A percentile compares a stretch with the other conserved stretches of the same genome.
These are phyloP conservation scores for Dynastes hyllus DNA, from an alignment of 2,888 invertebrate genomes.

Conservation along the genomic window DNA sequence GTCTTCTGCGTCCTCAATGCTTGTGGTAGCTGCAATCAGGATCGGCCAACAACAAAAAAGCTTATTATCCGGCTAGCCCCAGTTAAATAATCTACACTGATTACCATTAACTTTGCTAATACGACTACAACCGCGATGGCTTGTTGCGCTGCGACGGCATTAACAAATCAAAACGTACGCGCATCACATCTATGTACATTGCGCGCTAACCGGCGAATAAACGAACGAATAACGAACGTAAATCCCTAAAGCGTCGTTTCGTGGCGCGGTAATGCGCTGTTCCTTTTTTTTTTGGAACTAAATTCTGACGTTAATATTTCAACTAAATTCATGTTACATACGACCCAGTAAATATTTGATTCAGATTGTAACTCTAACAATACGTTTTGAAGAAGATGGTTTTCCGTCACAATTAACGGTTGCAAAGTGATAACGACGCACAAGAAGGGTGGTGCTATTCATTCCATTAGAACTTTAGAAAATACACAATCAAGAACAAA, in stretches of 20 bases:
- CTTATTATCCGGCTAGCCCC: constrained; percentile 14
- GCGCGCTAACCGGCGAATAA: constrained; percentile 1
- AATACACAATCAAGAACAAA: too few relatives aligned
- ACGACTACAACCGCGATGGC: constrained; percentile 20
- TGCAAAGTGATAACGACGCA: too few relatives aligned
- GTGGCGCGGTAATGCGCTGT: neutral
- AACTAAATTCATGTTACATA: neutral
- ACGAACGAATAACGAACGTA: neutral
- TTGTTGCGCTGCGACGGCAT: constrained; percentile 48
- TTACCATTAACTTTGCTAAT: constrained; percentile 51
- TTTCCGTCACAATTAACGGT: too few relatives aligned
- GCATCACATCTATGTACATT: too few relatives aligned
- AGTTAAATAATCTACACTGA: constrained; percentile 50
- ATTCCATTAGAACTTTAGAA: too few relatives aligned
- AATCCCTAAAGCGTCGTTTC: neutral
- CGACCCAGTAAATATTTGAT: too few relatives aligned
- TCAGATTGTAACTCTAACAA: too few relatives aligned
- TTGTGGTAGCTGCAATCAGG: too few relatives aligned
- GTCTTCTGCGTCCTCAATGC: too few relatives aligned
- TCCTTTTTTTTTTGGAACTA: neutral
- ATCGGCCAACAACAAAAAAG: neutral
- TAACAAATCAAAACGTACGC: constrained; percentile 49
- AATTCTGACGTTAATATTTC: neutral
- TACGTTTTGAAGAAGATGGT: too few relatives aligned
- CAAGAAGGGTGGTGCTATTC: too few relatives aligned